phyloP scores from a whole-genome alignment of 2,888 invertebrate species.

The Hypomecis atomaria region DNA sequence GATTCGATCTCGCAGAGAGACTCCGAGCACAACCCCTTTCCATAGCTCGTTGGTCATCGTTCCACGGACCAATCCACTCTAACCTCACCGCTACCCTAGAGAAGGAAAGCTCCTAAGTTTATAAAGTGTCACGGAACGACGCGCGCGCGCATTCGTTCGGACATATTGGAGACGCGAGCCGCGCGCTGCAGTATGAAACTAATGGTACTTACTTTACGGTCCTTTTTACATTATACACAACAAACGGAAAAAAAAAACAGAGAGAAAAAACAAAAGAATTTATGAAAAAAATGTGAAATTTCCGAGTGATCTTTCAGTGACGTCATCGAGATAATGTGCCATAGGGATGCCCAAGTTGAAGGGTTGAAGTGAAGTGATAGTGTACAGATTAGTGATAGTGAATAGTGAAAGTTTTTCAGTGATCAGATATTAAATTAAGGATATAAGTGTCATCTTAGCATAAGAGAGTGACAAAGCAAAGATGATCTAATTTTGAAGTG shows the following conservation, averaged over 20 bases:
- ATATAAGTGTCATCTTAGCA: not conserved
- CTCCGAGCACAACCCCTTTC: too few species aligned
- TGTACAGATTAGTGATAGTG: not conserved
- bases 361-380: not conserved
- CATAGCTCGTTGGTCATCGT: too few species aligned
- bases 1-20: too few species aligned
- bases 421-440: not conserved
- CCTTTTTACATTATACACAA: not conserved
- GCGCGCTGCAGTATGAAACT: slow-evolving; percentile 37
- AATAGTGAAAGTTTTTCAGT: slow-evolving; percentile 1
- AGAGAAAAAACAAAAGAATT: not conserved
- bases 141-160: slow-evolving; percentile 41
- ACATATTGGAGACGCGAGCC: slow-evolving; percentile 27
- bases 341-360: not conserved
- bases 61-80: slow-evolving; percentile 21
- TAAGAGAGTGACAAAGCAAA: not conserved
- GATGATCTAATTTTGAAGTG: slow-evolving; percentile 10
- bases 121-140: slow-evolving; percentile 32
- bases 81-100: slow-evolving; percentile 13
- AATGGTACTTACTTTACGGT: slow-evolving; percentile 31
- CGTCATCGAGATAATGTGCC: not conserved
- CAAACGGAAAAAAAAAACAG: too few species aligned
- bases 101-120: slow-evolving; percentile 31
- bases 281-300: not conserved
- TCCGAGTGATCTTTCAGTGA: not conserved